Conservation (phyloP, 1,140 invertebrate species). For the Megalonaias nervosa region DNA sequence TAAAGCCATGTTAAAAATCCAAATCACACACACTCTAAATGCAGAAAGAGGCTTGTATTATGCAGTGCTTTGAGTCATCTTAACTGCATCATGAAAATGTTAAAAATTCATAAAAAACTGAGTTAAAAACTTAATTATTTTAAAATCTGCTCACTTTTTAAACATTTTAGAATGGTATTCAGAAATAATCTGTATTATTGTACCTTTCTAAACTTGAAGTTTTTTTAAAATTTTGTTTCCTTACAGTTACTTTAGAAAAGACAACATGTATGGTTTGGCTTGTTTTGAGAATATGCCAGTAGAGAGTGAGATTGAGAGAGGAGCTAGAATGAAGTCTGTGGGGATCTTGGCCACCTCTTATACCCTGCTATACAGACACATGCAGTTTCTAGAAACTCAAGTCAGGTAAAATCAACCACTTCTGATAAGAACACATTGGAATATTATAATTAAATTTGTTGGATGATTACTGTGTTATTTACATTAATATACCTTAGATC, state of each 20-base stretch:
- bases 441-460: no score
- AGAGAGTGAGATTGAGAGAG: slow-evolving; percentile 70
- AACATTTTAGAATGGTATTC: no score
- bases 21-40: no score
- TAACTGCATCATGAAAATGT: no score
- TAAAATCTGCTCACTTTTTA: no score
- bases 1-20: no score
- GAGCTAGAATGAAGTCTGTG: slow-evolving; percentile 73
- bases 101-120: no score
- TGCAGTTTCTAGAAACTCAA: slow-evolving; percentile 72
- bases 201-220: background rate
- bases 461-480: no score
- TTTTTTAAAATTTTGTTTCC: slow-evolving; percentile 14
- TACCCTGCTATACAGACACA: slow-evolving; percentile 70
- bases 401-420: slow-evolving; percentile 63
- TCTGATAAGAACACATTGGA: background rate
- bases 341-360: slow-evolving; percentile 71
- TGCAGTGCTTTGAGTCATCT: no score
- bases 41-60: no score
- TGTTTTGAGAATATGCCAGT: slow-evolving; percentile 73
- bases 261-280: slow-evolving; percentile 69
- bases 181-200: background rate
- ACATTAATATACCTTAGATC: no score
- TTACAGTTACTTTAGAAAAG: slow-evolving; percentile 71
- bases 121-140: no score